Base-by-base conservation (phyloP, 2,888 invertebrate genomes). In the Macaria notata region DNA sequence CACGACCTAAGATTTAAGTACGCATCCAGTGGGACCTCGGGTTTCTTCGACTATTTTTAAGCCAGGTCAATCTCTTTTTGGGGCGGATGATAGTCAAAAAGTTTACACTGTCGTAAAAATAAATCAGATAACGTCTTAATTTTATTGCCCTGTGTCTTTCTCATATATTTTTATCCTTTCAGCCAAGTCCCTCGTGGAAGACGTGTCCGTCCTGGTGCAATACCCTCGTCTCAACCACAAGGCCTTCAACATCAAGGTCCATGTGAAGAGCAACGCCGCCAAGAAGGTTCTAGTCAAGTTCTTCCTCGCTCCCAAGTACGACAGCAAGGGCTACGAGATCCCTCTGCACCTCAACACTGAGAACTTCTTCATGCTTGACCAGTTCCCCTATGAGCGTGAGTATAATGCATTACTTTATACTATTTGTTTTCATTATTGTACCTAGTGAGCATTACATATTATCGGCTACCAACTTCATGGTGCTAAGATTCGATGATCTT, bases 151-250 rank as follows among this genome's bases (percentile, higher is more conserved):
- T 36, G 1, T 3, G 33, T 36, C 4, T 36, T 4, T 36, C 7
- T 36, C 4, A 6, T 36, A 6, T 3, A 7, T 36, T 36, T 36
- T n/a, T 41, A n/a, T 41, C 4, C 9, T 59, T 59, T 31, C 76
- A 76, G 92, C 78, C 31, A 77, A 83, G 31, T 55, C 38, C 4
- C 46, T 75, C 0, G 68, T 72, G 19, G 83, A 90, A 46, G 76
- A 84, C 0, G 68, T 80, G 4, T 80, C 72, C 54, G 92, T 95
- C 42, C 85, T 93, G 63, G 94, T 93, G 4, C 93, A 94, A 56
- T 94, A 94, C 71, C 86, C 93, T 60, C 94, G 95, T 62, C 83
- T 96, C 47, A 95, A 95, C 83, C 94, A 95, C 88, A 94, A 95
- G 65, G 92, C 93, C 6, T 96, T 94, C 92, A 92, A 87, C 70